Evolutionary conservation across 2,113 vertebrate species (phyloP).

Genomic region (Lonchura striata): DNA sequence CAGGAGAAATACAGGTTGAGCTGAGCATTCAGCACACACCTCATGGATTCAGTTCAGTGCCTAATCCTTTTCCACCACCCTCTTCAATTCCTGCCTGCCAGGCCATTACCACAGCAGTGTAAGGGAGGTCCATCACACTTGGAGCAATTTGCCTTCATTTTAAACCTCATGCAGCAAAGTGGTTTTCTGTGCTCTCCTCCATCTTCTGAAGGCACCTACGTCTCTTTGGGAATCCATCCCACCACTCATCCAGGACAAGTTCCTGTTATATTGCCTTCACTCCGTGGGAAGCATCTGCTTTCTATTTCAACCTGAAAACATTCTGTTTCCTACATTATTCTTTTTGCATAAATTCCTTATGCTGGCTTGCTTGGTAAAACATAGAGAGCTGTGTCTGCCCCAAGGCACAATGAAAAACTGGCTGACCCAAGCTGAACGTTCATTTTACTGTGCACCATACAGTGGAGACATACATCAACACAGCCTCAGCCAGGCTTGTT

Average conservation of each 20-base stretch:
- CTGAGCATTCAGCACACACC: background rate
- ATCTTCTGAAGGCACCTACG: background rate
- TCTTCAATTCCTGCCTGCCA: background rate
- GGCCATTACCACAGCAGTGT: background rate
- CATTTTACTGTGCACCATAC: background rate
- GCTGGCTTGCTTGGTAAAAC: conserved; percentile 36
- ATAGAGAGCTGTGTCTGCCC: background rate
- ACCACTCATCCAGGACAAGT: background rate
- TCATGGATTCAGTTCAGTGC: background rate
- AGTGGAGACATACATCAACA: conserved; percentile 15
- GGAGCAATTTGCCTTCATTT: background rate
- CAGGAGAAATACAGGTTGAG: background rate
- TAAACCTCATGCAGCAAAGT: background rate
- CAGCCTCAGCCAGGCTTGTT: background rate
- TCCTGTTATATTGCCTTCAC: background rate
- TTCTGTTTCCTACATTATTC: conserved; percentile 19
- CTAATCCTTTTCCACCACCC: background rate
- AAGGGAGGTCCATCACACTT: background rate
- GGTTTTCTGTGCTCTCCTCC: accelerated
- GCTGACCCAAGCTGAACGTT: background rate
- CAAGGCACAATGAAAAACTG: conserved; percentile 34
- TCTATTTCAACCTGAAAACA: conserved; percentile 30
- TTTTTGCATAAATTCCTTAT: conserved; percentile 35
- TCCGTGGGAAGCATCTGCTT: conserved; percentile 57
- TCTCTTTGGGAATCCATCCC: background rate